Evolutionary conservation across 2,113 vertebrate genomes (phyloP), one percentile per base, ranked within the genome.

Genomic region (Crotalus helleri): DNA sequence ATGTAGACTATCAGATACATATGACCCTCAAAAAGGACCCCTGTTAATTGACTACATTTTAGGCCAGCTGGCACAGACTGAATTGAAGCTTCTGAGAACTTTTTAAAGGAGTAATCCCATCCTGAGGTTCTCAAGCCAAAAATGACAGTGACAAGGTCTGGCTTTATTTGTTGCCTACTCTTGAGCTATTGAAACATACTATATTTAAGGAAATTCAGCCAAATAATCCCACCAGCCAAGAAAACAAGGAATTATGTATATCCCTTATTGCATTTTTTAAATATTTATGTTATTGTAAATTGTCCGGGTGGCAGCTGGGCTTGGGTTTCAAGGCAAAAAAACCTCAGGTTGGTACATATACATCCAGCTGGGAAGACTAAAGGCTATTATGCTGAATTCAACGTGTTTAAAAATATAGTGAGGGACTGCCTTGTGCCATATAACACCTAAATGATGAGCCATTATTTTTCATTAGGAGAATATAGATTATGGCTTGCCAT

Each of bases 281-380:
- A 96, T 97, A 95, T 97, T 97, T 97, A 97, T 97, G 94, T 95
- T 96, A 93, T 88, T 94, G 92, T 92, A 93, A 93, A 95, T 97
- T 97, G 96, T 95, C 97, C 96, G 96, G 96, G 97, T 93, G 92
- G 95, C 93, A 94, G 93, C 95, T 97, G 95, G 95, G 95, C 96
- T 95, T 92, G 90, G 93, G 95, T 96, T 94, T 93, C 95, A 95
- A 93, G 0, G 33, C 93, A 93, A 95, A 95, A 97, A 96, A 95
- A 94, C 95, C 93, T 97, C 93, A 95, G 90, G 2, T 91, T 94
- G 95, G 94, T 95, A 94, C 90, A 95, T 95, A 93, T 89, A 46
- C 94, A 85, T 95, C 13, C 94, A 95, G 93, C 94, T 95, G 93
- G 95, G 95, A 95, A 93, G 88, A 94, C 92, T 94, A 95, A 85